Evolutionary conservation across 2,888 invertebrate genomes (phyloP).

Genomic region (Melikaiella ostensackeni): DNA sequence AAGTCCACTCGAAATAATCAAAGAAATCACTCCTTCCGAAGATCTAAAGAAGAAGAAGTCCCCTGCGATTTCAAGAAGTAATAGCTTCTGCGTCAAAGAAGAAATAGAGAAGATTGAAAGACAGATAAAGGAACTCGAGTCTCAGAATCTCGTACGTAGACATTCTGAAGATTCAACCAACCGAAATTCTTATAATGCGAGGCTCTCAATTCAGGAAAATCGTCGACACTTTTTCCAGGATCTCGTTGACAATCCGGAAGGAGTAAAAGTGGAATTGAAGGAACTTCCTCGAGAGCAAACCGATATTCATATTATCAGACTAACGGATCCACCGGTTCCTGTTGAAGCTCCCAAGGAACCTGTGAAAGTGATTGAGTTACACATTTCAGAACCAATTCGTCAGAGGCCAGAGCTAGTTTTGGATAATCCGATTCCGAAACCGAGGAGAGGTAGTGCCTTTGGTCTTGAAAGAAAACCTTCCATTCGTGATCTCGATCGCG

Average conservation of each 20-base stretch:
- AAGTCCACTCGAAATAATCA: slow-evolving; percentile 72
- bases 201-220: slow-evolving; percentile 65
- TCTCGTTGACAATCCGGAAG: slow-evolving; percentile 58
- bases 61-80: slow-evolving; percentile 60
- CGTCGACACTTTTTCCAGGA: slow-evolving; percentile 68
- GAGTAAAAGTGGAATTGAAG: slow-evolving; percentile 60
- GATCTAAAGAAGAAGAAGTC: slow-evolving; percentile 54
- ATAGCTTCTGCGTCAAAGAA: slow-evolving; percentile 72
- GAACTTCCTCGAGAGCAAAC: slow-evolving; percentile 69
- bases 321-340: slow-evolving; percentile 63
- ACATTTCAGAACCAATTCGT: slow-evolving; percentile 79
- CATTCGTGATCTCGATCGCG: slow-evolving; percentile 41
- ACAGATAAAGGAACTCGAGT: slow-evolving; percentile 69
- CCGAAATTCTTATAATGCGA: slow-evolving; percentile 44
- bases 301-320: slow-evolving; percentile 66
- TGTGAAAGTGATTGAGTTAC: slow-evolving; percentile 77
- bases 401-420: slow-evolving; percentile 68
- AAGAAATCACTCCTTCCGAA: slow-evolving; percentile 72
- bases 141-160: slow-evolving; percentile 50
- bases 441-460: slow-evolving; percentile 77
- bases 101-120: slow-evolving; percentile 72
- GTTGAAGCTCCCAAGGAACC: slow-evolving; percentile 61
- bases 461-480: slow-evolving; percentile 50
- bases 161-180: slow-evolving; percentile 45
- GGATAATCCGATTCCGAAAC: slow-evolving; percentile 80